Conservation (phyloP, 2,113 vertebrate genomes). For the Psittacula cyanocephala region DNA sequence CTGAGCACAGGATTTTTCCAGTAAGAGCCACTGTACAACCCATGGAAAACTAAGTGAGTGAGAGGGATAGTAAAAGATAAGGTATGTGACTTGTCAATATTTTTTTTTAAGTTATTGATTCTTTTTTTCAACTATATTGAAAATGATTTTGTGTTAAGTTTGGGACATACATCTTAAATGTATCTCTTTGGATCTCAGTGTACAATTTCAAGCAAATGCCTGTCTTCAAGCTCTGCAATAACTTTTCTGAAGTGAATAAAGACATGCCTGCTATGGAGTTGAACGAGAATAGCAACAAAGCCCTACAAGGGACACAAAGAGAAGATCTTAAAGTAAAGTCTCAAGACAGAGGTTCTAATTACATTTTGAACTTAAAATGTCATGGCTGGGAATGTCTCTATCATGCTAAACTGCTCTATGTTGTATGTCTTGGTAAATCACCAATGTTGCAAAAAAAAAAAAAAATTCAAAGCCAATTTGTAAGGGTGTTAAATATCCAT, state of each 20-base stretch:
- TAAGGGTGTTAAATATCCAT: background rate
- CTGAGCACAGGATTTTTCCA: background rate
- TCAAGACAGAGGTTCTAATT: background rate
- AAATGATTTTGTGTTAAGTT: background rate
- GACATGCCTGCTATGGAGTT: background rate
- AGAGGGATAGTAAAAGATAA: background rate
- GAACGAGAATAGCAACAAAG: background rate
- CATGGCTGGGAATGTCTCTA: background rate
- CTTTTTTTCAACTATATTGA: background rate
- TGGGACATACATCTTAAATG: background rate
- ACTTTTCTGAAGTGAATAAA: background rate
- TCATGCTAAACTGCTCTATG: background rate
- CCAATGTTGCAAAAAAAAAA: background rate
- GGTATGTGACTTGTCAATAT: background rate
- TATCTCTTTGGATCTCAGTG: background rate
- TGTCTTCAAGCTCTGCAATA: background rate
- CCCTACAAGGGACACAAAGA: accelerated
- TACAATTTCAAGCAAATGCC: background rate
- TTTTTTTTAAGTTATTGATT: background rate
- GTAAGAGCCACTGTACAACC: accelerated
- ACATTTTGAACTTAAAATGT: background rate
- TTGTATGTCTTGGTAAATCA: background rate
- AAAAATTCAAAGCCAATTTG: background rate
- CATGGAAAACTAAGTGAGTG: background rate
- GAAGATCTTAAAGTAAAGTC: background rate